These are phyloP conservation scores for Macrotus californicus DNA, from an alignment of 2,113 vertebrate genomes.

Conservation along the genomic window DNA sequence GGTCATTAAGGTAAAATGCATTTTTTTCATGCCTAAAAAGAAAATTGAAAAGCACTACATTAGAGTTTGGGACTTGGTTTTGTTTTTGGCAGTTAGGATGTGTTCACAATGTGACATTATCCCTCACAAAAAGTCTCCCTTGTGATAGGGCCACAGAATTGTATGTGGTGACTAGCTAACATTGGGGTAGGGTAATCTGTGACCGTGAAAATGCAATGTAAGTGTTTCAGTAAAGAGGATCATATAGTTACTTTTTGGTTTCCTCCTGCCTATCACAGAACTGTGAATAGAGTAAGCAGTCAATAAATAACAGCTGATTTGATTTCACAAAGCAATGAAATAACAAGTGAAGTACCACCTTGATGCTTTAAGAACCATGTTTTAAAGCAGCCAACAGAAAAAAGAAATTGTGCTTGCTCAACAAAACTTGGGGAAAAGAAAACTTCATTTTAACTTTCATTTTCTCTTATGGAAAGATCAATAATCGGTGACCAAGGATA, in stretches of 20 bases:
- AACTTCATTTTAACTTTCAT: neutral
- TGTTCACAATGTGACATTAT: neutral
- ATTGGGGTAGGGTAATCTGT: neutral
- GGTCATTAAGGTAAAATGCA: neutral
- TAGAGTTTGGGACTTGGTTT: neutral
- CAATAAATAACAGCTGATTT: neutral
- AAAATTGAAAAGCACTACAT: neutral
- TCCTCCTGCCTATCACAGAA: neutral
- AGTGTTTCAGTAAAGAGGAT: neutral
- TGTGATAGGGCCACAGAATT: neutral
- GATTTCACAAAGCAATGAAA: neutral
- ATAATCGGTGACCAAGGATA: neutral
- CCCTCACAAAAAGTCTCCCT: neutral
- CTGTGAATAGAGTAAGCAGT: neutral
- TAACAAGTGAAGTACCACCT: neutral
- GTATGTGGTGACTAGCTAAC: neutral
- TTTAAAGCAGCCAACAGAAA: neutral
- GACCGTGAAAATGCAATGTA: neutral
- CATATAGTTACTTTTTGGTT: neutral
- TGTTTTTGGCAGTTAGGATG: neutral
- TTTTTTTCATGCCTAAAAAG: neutral
- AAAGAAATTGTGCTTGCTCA: neutral
- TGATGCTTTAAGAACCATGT: neutral
- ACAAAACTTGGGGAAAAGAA: neutral
- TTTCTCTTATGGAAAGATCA: slow-evolving; percentile 2